Conservation (phyloP, 2,888 invertebrate species). For the Incurvaria masculella region DNA sequence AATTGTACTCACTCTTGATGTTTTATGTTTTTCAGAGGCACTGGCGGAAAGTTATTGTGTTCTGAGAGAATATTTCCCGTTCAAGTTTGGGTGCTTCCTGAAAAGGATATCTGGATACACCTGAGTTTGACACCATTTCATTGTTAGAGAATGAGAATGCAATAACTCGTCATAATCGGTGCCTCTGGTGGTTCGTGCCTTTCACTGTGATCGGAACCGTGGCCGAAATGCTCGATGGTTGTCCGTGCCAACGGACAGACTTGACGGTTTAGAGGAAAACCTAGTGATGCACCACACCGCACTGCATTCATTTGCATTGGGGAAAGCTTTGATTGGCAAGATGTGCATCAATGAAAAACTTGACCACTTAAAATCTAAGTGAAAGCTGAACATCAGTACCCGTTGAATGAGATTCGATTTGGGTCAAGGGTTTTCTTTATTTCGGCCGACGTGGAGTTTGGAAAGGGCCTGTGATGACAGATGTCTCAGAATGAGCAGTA, state of each 20-base stretch:
- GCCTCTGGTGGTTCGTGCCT: conserved; percentile 48
- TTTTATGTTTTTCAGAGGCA: conserved; percentile 81
- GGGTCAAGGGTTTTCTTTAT: conserved; percentile 54
- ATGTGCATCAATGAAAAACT: conserved; percentile 55
- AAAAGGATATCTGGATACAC: conserved; percentile 43
- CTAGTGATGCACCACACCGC: conserved; percentile 50
- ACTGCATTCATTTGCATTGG: conserved; percentile 18
- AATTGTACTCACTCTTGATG: conserved; percentile 22
- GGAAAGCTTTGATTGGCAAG: conserved; percentile 18
- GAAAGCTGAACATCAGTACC: background rate
- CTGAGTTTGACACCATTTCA: conserved; percentile 35
- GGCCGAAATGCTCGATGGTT: conserved; percentile 57
- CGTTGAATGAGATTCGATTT: no score
- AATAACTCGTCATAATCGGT: conserved; percentile 56
- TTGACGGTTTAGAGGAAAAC: conserved; percentile 51
- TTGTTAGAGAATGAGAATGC: conserved; percentile 45
- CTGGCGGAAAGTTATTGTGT: conserved; percentile 71
- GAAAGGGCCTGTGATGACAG: conserved; percentile 34
- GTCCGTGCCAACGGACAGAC: conserved; percentile 51
- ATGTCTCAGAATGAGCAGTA: conserved; percentile 8
- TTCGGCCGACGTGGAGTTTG: conserved; percentile 53
- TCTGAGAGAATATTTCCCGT: conserved; percentile 49
- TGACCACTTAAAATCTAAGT: conserved; percentile 29
- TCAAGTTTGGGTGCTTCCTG: conserved; percentile 48
- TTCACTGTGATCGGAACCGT: conserved; percentile 52